Conservation (phyloP, 2,888 invertebrate species). For the Nemotelus nigrinus region DNA sequence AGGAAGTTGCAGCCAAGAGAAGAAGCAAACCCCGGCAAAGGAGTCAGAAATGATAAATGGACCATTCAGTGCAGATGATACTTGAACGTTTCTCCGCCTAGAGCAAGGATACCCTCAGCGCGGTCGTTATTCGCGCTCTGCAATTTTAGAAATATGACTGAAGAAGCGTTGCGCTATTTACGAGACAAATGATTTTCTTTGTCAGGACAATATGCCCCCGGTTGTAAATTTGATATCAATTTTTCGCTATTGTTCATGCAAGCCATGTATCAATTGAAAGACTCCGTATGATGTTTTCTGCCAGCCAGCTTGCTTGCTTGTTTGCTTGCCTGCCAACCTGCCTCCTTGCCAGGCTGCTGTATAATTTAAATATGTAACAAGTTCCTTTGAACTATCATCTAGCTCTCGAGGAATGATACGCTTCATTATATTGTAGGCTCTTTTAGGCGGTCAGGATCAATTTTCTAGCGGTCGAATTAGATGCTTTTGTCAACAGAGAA, state of each 20-base stretch:
- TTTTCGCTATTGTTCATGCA: slow-evolving; percentile 30
- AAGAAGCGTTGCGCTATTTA: slow-evolving; percentile 34
- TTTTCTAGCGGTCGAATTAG: slow-evolving; percentile 24
- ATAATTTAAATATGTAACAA: slow-evolving; percentile 18
- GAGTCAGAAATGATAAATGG: slow-evolving; percentile 47
- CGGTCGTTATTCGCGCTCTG: slow-evolving; percentile 28
- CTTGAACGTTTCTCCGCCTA: slow-evolving; percentile 30
- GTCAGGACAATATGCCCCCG: slow-evolving; percentile 36
- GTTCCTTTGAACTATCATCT: slow-evolving; percentile 10
- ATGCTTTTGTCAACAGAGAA: slow-evolving; percentile 32
- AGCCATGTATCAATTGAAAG: slow-evolving; percentile 33
- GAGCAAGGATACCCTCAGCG: slow-evolving; percentile 13
- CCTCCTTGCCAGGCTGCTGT: background rate
- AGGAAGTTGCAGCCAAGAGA: slow-evolving; percentile 8
- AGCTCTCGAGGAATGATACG: background rate
- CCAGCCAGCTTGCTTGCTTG: no score
- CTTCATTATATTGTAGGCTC: slow-evolving; percentile 8
- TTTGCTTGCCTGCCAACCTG: background rate
- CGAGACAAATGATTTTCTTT: slow-evolving; percentile 41
- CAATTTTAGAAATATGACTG: slow-evolving; percentile 34
- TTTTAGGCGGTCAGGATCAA: slow-evolving; percentile 15
- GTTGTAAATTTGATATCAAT: slow-evolving; percentile 43
- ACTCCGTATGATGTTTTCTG: background rate
- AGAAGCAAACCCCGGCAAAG: slow-evolving; percentile 3
- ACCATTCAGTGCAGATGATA: slow-evolving; percentile 50